phyloP scores from a whole-genome alignment of 35 echinoderm and acorn worm species.

The Heliocidaris tuberculata region DNA sequence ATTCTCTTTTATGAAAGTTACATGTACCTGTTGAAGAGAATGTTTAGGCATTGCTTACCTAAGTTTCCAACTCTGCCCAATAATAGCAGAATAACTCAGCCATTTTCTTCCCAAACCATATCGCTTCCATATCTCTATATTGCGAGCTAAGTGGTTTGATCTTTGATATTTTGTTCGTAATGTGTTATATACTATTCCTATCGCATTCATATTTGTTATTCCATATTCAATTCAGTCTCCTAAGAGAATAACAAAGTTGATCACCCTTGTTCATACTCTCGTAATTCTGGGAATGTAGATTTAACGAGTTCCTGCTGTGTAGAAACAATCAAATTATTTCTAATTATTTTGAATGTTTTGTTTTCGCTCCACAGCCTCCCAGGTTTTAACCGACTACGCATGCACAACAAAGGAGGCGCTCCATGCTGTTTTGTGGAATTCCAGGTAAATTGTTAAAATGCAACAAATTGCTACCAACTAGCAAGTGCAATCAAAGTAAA shows the following conservation, averaged over 20 bases:
- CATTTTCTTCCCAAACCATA: too few relatives aligned
- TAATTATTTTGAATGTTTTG: neutral
- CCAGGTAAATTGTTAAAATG: conserved; percentile 71
- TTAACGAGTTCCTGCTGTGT: neutral
- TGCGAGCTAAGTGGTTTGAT: neutral
- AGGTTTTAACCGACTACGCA: conserved; percentile 94
- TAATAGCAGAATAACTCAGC: too few relatives aligned
- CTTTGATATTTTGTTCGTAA: neutral
- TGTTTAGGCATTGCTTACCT: too few relatives aligned
- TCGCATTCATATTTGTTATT: neutral
- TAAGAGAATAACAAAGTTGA: neutral
- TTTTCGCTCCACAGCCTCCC: conserved; percentile 68
- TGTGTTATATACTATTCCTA: neutral
- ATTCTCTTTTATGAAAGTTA: too few relatives aligned
- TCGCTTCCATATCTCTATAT: too few relatives aligned
- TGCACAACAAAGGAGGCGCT: conserved; percentile 96
- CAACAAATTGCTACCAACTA: conserved; percentile 27
- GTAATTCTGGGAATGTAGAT: neutral
- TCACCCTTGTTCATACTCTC: neutral
- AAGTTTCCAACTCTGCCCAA: too few relatives aligned
- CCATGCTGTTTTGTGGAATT: conserved; percentile 99
- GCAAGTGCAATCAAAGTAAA: neutral
- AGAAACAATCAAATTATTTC: conserved; percentile 3
- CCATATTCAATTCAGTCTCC: neutral
- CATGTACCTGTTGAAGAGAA: too few relatives aligned